These are phyloP conservation scores for Limnephilus rhombicus DNA, from an alignment of 2,888 invertebrate species.

Conservation along the genomic window DNA sequence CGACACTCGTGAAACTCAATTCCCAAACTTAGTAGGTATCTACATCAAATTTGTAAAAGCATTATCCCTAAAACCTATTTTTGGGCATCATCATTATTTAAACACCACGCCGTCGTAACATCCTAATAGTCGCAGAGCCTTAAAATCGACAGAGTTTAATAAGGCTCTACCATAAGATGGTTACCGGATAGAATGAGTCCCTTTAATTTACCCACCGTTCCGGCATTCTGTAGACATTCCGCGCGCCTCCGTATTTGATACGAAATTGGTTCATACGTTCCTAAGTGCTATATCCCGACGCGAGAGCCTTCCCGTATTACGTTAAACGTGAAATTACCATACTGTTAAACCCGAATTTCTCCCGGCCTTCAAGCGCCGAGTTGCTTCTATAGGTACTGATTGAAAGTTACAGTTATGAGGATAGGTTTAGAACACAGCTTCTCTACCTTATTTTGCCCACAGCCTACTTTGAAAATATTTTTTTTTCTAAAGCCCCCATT, in stretches of 20 bases:
- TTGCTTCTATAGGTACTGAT: not conserved
- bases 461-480: no score
- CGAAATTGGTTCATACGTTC: constrained; percentile 29
- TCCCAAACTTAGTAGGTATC: not conserved
- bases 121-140: not conserved
- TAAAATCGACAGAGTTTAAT: not conserved
- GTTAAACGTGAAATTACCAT: constrained; percentile 40
- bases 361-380: not conserved
- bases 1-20: not conserved
- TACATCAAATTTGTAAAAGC: not conserved
- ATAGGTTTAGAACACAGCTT: no score
- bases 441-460: no score
- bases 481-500: no score
- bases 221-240: not conserved
- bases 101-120: not conserved
- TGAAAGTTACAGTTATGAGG: not conserved
- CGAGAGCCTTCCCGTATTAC: constrained; percentile 27
- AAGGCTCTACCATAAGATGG: not conserved
- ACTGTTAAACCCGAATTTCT: constrained; percentile 24
- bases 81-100: not conserved
- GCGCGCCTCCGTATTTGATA: not conserved
- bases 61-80: not conserved
- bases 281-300: not conserved
- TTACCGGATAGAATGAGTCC: not conserved
- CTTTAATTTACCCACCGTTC: not conserved